A percentile compares a stretch with the other conserved stretches of the same genome.
Conservation (phyloP, 2,113 vertebrate species). For the Tyrannus savana region DNA sequence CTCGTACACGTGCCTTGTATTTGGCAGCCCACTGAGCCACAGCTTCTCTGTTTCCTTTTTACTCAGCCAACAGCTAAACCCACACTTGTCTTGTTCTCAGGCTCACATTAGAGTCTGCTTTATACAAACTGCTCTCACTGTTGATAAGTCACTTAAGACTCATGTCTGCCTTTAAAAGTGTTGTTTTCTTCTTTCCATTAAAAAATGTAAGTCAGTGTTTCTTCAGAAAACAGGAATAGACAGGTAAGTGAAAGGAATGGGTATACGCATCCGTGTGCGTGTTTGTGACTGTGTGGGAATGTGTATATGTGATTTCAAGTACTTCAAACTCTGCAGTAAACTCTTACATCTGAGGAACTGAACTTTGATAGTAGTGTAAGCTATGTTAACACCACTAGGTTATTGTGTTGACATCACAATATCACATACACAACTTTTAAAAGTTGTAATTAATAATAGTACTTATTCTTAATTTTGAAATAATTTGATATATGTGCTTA, state of each 20-base stretch:
- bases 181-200: not conserved
- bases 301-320: not conserved
- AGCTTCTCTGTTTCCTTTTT: not conserved
- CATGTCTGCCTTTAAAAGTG: not conserved
- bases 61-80: not conserved
- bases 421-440: not conserved
- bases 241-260: not conserved
- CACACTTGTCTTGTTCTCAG: not conserved
- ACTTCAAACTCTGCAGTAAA: not conserved
- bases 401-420: not conserved
- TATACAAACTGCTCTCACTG: not conserved
- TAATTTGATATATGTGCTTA: not conserved
- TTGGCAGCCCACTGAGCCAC: not conserved
- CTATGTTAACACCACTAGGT: rapidly evolving
- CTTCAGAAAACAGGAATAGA: not conserved
- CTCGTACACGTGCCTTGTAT: not conserved
- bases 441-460: not conserved
- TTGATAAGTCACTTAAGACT: not conserved
- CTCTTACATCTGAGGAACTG: not conserved
- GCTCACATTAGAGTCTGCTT: not conserved
- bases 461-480: not conserved
- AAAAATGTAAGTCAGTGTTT: not conserved
- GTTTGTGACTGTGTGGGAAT: not conserved
- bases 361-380: not conserved
- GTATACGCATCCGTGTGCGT: rapidly evolving